Evolutionary conservation across 2,113 vertebrate species (phyloP), one percentile per base, ranked within the genome.

Genomic region (Podarcis raffonei): DNA sequence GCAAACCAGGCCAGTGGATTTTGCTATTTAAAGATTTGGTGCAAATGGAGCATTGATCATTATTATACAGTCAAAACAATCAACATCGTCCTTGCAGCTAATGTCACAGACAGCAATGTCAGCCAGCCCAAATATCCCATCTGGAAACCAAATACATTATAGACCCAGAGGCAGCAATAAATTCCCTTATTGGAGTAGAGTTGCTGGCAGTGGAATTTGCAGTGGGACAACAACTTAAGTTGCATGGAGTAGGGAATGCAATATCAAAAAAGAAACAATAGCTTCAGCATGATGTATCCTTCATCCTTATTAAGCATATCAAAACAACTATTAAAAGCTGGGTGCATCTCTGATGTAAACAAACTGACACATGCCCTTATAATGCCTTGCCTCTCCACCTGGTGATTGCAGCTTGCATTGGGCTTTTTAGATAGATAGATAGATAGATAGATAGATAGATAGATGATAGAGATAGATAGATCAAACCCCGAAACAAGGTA

Each of bases 11-110:
- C 71, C 80, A 87, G 35, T 57, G 27, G 62, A 71, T 87, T 90
- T 90, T 87, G 62, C 48, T 83, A 37, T 83, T 72, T 86, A 90
- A 90, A 77, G 39, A 69, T 90, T 69, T n/a, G 72, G 62, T 78
- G n/a, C 75, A 37, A 84, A 71, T 77, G 81, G 62, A 74, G 57
- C 72, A 90, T 42, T 71, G 71, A 76, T 77, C 74, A 68, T 76
- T 90, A 86, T 87, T 87, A 57, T 83, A 77, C 32, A 42, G 81
- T 83, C 71, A 77, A 90, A 90, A 90, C 79, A 90, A 81, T 85
- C 66, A 89, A 77, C 71, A 25, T 1, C 42, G 62, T 59, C 89
- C 79, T 87, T 90, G 80, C 32, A 87, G 27, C 72, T 69, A 83
- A 87, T 83, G 65, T 90, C 84, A 87, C 42, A 42, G 42, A 25